Conservation (phyloP, 2,888 invertebrate species). For the Sesia apiformis region DNA sequence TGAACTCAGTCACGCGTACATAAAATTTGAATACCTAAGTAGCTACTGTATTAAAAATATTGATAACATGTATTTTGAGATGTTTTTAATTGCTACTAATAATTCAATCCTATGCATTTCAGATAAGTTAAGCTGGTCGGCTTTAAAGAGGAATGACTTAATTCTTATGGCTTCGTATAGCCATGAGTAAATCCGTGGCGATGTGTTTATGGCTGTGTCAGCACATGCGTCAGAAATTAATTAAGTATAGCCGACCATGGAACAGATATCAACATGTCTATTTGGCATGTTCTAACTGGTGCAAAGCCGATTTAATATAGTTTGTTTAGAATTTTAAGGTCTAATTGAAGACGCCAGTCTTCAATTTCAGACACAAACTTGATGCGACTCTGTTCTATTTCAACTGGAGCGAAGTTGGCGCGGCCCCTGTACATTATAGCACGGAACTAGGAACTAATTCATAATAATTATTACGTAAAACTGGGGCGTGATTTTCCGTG, state of each 20-base stretch:
- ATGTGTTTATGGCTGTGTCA: slow-evolving; percentile 31
- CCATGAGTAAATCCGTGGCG: slow-evolving; percentile 36
- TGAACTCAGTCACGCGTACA: slow-evolving; percentile 63
- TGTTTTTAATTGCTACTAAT: slow-evolving; percentile 63
- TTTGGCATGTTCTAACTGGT: no score
- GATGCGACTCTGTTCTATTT: no score
- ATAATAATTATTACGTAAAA: no score
- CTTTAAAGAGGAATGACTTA: slow-evolving; percentile 51
- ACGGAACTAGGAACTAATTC: no score
- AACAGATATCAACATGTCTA: no score
- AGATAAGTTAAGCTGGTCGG: slow-evolving; percentile 42
- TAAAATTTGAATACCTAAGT: slow-evolving; percentile 64
- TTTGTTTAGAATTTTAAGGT: no score
- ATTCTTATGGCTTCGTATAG: slow-evolving; percentile 39
- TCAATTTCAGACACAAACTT: no score
- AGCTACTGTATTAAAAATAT: slow-evolving; percentile 71
- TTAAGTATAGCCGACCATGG: slow-evolving; percentile 12
- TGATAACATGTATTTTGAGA: slow-evolving; percentile 65
- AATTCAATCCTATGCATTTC: slow-evolving; percentile 59
- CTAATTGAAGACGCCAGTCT: no score
- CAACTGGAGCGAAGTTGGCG: no score
- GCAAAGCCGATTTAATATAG: no score
- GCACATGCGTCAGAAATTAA: slow-evolving; percentile 37
- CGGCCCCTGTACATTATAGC: no score
- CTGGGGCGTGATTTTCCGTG: no score